phyloP scores from a whole-genome alignment of 2,113 vertebrate species.

The Lophochroa leadbeateri region DNA sequence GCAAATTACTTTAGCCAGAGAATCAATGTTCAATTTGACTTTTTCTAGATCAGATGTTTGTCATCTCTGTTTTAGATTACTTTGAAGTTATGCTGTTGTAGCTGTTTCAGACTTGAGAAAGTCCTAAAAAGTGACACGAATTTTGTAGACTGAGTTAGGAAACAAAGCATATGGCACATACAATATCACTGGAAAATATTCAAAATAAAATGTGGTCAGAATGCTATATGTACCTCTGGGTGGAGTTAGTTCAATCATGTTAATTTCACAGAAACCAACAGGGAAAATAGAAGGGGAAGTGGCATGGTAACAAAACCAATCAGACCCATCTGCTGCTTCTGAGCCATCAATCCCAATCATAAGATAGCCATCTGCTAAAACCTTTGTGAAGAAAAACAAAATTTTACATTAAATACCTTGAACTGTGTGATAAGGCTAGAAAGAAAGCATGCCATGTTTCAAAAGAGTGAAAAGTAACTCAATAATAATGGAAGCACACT shows the following conservation, averaged over 20 bases:
- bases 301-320: conserved; percentile 99
- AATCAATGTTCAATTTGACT: not conserved
- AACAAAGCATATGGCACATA: conserved; percentile 17
- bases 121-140: not conserved
- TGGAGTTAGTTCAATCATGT: conserved; percentile 96
- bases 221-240: conserved; percentile 87
- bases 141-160: not conserved
- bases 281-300: conserved; percentile 97
- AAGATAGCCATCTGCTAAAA: conserved; percentile 96
- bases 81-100: not conserved
- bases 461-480: not conserved
- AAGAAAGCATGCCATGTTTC: conserved; percentile 34
- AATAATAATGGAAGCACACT: not conserved
- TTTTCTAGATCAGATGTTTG: not conserved
- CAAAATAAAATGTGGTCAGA: conserved; percentile 23
- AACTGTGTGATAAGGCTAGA: not conserved
- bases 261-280: conserved; percentile 99
- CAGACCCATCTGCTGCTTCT: conserved; percentile 96
- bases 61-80: not conserved
- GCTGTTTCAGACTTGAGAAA: not conserved
- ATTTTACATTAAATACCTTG: conserved; percentile 48
- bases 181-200: conserved; percentile 38
- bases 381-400: conserved; percentile 76
- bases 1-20: not conserved
- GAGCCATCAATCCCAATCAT: conserved; percentile 99